These are phyloP conservation scores for Archips xylosteana DNA, from an alignment of 2,888 invertebrate genomes.

Conservation along the genomic window DNA sequence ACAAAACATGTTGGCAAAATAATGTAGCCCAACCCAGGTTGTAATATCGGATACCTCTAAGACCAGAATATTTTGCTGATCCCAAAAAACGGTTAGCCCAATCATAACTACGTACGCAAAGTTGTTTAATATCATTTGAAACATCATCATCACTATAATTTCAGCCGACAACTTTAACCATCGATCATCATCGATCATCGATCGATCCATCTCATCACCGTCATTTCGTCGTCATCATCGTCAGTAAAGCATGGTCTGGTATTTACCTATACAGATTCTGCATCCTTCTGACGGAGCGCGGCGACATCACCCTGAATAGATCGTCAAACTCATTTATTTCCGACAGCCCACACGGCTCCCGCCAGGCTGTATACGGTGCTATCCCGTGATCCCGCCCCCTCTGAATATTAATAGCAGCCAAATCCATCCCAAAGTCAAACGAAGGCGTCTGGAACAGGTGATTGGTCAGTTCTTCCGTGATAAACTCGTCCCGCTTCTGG, in stretches of 20 bases:
- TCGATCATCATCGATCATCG: too few relatives aligned
- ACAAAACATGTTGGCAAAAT: conserved; percentile 30
- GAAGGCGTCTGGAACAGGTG: conserved; percentile 91
- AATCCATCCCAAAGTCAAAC: conserved; percentile 92
- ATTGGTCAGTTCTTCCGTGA: conserved; percentile 92
- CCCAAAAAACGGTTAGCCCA: background rate
- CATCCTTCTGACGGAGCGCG: conserved; percentile 87
- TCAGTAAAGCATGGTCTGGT: background rate
- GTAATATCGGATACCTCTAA: background rate
- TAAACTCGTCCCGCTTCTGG: conserved; percentile 92
- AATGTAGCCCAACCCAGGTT: background rate
- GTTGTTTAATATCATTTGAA: too few relatives aligned
- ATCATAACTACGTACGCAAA: too few relatives aligned
- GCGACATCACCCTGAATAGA: conserved; percentile 88
- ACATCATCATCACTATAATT: too few relatives aligned
- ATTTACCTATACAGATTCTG: conserved; percentile 83
- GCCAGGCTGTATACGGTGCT: conserved; percentile 92
- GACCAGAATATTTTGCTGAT: background rate
- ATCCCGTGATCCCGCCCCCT: conserved; percentile 94
- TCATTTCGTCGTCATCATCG: too few relatives aligned
- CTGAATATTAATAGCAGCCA: conserved; percentile 95
- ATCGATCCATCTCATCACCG: too few relatives aligned
- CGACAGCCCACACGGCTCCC: conserved; percentile 91
- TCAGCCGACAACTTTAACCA: too few relatives aligned
- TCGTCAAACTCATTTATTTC: conserved; percentile 89